Evolutionary conservation across 2,888 invertebrate genomes (phyloP), one percentile per base, ranked within the genome.

Genomic region (Metalampra italica): DNA sequence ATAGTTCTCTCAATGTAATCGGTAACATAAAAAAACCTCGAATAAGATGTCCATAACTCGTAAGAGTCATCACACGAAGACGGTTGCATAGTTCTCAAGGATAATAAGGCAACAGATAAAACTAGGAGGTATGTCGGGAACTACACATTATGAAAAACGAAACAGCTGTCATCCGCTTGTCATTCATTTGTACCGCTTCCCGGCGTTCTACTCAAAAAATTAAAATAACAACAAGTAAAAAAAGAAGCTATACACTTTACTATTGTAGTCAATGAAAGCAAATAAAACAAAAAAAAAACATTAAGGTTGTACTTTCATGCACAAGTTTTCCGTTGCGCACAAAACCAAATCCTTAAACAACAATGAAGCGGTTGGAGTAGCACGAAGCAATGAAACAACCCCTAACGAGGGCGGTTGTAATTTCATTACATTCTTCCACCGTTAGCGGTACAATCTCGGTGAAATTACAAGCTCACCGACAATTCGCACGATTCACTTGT

Each of bases 351-450:
- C 37, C 39, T 9, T 15, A 14, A 12, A 45, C 8, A 42, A 49
- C 37, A 36, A 36, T 15, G 15, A 15, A 34, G 56, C 59, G 60
- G 42, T 61, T 68, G 59, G 57, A 51, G 38, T 40, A 60, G 57
- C 54, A 55, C 59, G 59, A 55, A 54, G 61, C 43, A 13, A 57
- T 45, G 47, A 51, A 45, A 45, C 63, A 69, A 73, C 52, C 52
- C 55, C 62, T 77, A 78, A 82, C 77, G 72, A 78, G 76, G 63
- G 59, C 67, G 59, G 62, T 56, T 72, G 76, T 80, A 84, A 84
- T 85, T 82, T 77, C 71, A 80, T 83, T 78, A 80, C 75, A 78
- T 80, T 82, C 79, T 77, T 76, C 67, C 62, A 66, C 60, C 68
- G 76, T 78, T 77, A 76, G 71, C 68, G 71, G 79, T 74, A 80